Percentiles rank a stretch among this genome's conserved stretches.
Conservation (phyloP, 2,797 vertebrate species). For the Tympanoctomys barrerae region DNA sequence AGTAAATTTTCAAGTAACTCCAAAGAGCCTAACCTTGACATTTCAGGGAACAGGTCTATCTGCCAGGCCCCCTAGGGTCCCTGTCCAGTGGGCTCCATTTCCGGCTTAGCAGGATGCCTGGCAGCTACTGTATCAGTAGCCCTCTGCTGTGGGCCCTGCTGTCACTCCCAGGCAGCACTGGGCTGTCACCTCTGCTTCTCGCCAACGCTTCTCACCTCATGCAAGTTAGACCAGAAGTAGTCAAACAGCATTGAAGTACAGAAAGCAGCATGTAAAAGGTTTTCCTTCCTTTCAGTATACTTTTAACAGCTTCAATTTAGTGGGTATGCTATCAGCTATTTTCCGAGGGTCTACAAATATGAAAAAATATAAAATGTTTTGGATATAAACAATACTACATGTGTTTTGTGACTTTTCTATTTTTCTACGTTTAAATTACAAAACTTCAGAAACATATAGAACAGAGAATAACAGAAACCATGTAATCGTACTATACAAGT, state of each 20-base stretch:
- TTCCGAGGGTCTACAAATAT: neutral
- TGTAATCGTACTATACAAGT: neutral
- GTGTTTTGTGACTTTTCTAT: neutral
- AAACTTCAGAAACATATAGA: conserved; percentile 29
- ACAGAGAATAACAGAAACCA: conserved; percentile 46
- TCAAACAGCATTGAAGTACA: neutral
- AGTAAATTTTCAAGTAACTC: conserved; percentile 43
- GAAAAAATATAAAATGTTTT: neutral
- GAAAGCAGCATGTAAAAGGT: neutral
- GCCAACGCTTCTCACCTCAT: neutral
- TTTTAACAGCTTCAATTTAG: neutral
- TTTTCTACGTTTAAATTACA: neutral
- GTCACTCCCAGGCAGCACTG: neutral
- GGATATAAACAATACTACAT: neutral
- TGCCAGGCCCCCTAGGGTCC: neutral
- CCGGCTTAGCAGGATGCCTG: neutral
- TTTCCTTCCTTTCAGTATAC: neutral
- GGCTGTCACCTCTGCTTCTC: neutral
- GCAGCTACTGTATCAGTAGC: no score
- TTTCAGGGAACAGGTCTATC: neutral
- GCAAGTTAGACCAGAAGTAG: neutral
- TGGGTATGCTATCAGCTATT: neutral
- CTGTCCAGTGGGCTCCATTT: neutral
- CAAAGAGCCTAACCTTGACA: neutral
- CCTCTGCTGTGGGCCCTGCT: neutral